These are phyloP conservation scores for Dryadula phaetusa DNA, from an alignment of 2,888 invertebrate genomes.

Conservation along the genomic window DNA sequence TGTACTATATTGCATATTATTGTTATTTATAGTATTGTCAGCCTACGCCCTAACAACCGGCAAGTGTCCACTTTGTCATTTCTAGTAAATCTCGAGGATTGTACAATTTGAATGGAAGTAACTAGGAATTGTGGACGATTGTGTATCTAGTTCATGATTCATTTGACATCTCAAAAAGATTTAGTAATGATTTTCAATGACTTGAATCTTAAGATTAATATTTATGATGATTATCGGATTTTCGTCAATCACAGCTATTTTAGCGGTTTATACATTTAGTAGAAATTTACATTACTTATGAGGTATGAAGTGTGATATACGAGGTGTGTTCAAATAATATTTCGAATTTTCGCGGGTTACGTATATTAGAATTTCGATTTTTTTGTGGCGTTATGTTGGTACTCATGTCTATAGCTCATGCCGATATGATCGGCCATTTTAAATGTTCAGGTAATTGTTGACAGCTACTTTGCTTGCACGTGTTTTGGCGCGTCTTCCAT, in stretches of 20 bases:
- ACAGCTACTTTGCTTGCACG: no score
- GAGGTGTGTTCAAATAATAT: no score
- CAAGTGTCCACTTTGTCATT: slow-evolving; percentile 40
- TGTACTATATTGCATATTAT: slow-evolving; percentile 29
- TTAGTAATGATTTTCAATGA: slow-evolving; percentile 39
- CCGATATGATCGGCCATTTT: no score
- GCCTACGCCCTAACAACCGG: slow-evolving; percentile 32
- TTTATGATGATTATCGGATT: slow-evolving; percentile 33
- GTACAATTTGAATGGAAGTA: slow-evolving; percentile 40
- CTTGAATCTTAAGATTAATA: slow-evolving; percentile 30
- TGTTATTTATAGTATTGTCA: slow-evolving; percentile 39
- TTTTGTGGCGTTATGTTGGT: no score
- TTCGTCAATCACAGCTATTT: slow-evolving; percentile 12
- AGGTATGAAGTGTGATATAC: no score
- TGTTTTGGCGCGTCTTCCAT: no score
- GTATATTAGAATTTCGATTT: no score
- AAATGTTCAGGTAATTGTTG: no score
- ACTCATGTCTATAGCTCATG: no score
- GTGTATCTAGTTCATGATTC: slow-evolving; percentile 45
- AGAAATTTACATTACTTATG: neutral
- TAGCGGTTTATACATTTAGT: slow-evolving; percentile 6
- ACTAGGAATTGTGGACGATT: slow-evolving; percentile 43
- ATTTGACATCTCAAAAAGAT: slow-evolving; percentile 40
- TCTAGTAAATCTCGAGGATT: slow-evolving; percentile 37
- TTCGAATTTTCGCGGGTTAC: no score